Evolutionary conservation across 2,888 invertebrate genomes (phyloP).

Genomic region (Maniola hyperantus): DNA sequence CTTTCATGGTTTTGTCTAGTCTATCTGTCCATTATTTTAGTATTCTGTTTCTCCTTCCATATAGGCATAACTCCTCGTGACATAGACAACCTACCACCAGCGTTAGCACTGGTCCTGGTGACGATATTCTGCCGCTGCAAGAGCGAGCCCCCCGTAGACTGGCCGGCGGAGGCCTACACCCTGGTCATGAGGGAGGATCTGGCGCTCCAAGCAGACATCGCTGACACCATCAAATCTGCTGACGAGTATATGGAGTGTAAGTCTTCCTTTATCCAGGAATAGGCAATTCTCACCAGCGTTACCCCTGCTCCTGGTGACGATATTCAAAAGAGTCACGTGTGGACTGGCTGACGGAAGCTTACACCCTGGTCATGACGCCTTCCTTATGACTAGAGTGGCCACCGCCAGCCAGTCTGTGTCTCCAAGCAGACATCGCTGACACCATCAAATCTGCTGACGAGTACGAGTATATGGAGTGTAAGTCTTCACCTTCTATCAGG

Average conservation of each 20-base stretch:
- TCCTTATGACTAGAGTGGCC: no score
- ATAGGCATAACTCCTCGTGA: constrained; percentile 86
- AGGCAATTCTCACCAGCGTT: no score
- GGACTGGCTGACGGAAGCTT: no score
- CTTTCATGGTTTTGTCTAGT: no score
- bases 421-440: constrained; percentile 67
- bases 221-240: constrained; percentile 50
- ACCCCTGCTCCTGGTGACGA: no score
- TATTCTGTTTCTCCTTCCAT: neutral
- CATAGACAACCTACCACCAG: constrained; percentile 87
- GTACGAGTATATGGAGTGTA: constrained; percentile 68
- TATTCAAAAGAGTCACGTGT: no score
- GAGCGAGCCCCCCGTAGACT: constrained; percentile 86
- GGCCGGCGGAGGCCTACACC: constrained; percentile 87
- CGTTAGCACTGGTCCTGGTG: constrained; percentile 81
- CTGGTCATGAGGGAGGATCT: constrained; percentile 89
- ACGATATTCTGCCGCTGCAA: constrained; percentile 86
- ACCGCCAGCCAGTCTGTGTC: no score
- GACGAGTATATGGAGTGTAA: constrained; percentile 67
- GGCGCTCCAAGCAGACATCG: constrained; percentile 77
- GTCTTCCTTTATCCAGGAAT: constrained; percentile 31
- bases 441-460: constrained; percentile 53
- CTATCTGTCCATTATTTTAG: constrained; percentile 24
- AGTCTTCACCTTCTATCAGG: constrained; percentile 40
- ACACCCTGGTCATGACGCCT: no score